Evolutionary conservation across 2,113 vertebrate species (phyloP).

Genomic region (Lamprotornis superbus): DNA sequence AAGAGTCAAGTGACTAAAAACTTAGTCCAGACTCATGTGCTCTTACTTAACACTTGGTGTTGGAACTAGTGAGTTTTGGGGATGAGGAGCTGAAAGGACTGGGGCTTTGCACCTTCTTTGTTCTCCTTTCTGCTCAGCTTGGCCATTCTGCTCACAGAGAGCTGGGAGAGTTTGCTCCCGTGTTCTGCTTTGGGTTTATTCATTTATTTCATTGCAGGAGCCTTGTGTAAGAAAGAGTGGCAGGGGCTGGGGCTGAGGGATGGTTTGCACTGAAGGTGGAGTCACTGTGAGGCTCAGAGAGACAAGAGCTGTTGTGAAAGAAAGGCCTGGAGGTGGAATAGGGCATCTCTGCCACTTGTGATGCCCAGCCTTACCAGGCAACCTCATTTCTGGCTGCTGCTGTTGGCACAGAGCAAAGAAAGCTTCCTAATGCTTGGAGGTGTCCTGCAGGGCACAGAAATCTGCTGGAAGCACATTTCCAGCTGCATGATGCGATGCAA

Average conservation of each 20-base stretch:
- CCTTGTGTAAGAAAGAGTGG: not conserved
- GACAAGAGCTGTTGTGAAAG: not conserved
- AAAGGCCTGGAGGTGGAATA: not conserved
- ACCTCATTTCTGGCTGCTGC: not conserved
- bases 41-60: not conserved
- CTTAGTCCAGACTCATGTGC: not conserved
- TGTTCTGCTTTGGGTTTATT: not conserved
- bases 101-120: not conserved
- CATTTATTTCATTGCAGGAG: not conserved
- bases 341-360: not conserved
- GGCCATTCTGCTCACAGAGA: not conserved
- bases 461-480: not conserved
- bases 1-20: not conserved
- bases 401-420: not conserved
- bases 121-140: not conserved
- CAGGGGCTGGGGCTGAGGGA: not conserved
- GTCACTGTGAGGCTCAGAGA: not conserved
- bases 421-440: not conserved
- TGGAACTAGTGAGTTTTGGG: not conserved
- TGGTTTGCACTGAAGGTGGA: not conserved
- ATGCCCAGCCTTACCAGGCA: not conserved
- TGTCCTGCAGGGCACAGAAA: not conserved
- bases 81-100: not conserved
- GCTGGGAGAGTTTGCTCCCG: not conserved
- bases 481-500: not conserved